Evolutionary conservation across 2,888 invertebrate genomes (phyloP).

Genomic region (Idaea aversata): DNA sequence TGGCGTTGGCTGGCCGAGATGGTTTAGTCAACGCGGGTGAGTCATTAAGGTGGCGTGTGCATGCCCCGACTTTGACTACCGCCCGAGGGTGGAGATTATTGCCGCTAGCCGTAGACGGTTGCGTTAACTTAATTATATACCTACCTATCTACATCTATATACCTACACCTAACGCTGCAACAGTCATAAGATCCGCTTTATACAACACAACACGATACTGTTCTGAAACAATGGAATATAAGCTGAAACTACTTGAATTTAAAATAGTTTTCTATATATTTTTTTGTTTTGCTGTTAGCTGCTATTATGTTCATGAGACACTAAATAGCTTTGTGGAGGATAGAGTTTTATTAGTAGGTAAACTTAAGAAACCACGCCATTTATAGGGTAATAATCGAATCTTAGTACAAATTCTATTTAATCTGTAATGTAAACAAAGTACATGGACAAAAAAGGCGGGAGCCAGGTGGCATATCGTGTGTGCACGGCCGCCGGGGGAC

Average conservation of each 20-base stretch:
- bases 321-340: neutral
- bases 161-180: constrained; percentile 13
- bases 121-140: constrained; percentile 59
- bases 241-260: neutral
- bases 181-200: constrained; percentile 18
- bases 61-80: constrained; percentile 48
- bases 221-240: neutral
- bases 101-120: constrained; percentile 45
- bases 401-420: constrained; percentile 14
- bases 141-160: constrained; percentile 31
- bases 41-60: constrained; percentile 68
- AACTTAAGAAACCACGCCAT: neutral
- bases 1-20: constrained; percentile 50
- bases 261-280: neutral
- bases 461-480: constrained; percentile 64
- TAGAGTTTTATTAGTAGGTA: neutral
- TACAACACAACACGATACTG: constrained; percentile 5
- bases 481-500: constrained; percentile 53
- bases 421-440: constrained; percentile 21
- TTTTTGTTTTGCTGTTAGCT: neutral
- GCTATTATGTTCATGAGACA: neutral
- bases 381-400: neutral
- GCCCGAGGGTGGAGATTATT: constrained; percentile 47
- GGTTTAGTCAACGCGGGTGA: constrained; percentile 44
- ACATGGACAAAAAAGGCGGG: constrained; percentile 35